Base-by-base conservation (phyloP, 1,140 invertebrate genomes). In the Drosophila subobscura region DNA sequence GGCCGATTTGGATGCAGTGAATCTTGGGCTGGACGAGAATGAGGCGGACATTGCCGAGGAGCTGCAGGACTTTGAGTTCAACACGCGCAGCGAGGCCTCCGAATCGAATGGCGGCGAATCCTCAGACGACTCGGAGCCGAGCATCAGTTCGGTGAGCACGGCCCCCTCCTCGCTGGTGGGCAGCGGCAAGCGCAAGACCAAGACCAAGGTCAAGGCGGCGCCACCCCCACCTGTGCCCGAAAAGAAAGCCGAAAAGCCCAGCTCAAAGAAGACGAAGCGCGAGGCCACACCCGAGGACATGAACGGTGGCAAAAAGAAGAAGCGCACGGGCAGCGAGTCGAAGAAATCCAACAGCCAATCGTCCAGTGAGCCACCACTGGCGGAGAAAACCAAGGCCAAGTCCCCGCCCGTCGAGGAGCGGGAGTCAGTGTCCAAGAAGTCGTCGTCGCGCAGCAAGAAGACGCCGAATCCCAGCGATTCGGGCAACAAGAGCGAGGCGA, bases 1-100 rank as follows among this genome's bases (percentile, higher is more conserved):
- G 91, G 89, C 89, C 61, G 91, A 91, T 70, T 59, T 91, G 65
- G 95, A 95, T 80, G 93, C 93, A 63, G 95, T 95, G 72, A 95
- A 95, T 92, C 92, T 95, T 74, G 95, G 94, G 71, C 92, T 95
- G 66, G 95, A 94, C 85, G 94, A 94, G 78, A 94, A 94, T 23
- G 94, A 95, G 77, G 95, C 94, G 61, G 95, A 95, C 79, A 95
- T 95, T 57, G 94, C 94, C 12, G 95, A 95, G 85, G 95, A 95
- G 84, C 78, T 95, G 41, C 95, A 95, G 91, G 94, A 93, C 63
- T 90, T 95, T 58, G 94, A 94, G 16, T 93, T 93, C 67, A 96
- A 97, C 83, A 96, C 95, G 20, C 92, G 95, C 12, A 97, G 96
- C 90, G 96, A 97, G 92, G 95, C 96, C 20, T 96, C 95, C 40